Base-by-base conservation (phyloP, 2,797 vertebrate genomes). In the Dendrocincla tyrannina region DNA sequence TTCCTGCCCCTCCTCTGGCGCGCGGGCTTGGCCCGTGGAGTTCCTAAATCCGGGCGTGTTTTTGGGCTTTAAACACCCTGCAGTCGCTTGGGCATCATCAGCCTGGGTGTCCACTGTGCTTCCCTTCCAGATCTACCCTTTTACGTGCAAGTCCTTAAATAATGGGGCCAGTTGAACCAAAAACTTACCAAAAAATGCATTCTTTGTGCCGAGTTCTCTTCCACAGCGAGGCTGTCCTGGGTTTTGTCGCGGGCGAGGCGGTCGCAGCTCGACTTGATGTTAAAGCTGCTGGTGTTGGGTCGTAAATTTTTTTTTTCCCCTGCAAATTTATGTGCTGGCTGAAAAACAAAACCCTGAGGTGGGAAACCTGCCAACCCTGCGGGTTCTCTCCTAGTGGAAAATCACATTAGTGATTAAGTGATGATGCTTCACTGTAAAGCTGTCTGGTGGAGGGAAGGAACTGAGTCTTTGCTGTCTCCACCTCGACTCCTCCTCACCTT, bases 401-500 rank as follows among this genome's bases (percentile, higher is more conserved):
- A 93, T 94, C 47, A 12, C 18, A 77, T 89, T 89, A 93, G 77
- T 41, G 87, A 82, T 87, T 41, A 92, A 94, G 77, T 82, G 74
- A 58, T 85, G 94, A 59, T 89, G 64, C 86, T 82, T 78, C 24
- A 4, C 60, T 89, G 9, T 94, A 56, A 70, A 95, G 82, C 33
- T 80, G 77, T 85, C 85, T 93, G 90, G 39, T 73, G 55, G 39
- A 78, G 74, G 46, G 85, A 88, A 69, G 67, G 69, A 60, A 35
- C 18, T 0, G 1, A 84, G 46, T 44, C 70, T 79, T 79, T 44
- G 25, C 47, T 55, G 13, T 79, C 39, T 89, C 62, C 30, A 75
- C 44, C 41, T 27, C 50, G 41, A 0, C 41, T 81, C 46, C 35
- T 79, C 50, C 28, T 84, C 27, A 11, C 2, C 41, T 64, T 28